phyloP scores from a whole-genome alignment of 2,888 invertebrate genomes.

The Cosmorhoe ocellata region DNA sequence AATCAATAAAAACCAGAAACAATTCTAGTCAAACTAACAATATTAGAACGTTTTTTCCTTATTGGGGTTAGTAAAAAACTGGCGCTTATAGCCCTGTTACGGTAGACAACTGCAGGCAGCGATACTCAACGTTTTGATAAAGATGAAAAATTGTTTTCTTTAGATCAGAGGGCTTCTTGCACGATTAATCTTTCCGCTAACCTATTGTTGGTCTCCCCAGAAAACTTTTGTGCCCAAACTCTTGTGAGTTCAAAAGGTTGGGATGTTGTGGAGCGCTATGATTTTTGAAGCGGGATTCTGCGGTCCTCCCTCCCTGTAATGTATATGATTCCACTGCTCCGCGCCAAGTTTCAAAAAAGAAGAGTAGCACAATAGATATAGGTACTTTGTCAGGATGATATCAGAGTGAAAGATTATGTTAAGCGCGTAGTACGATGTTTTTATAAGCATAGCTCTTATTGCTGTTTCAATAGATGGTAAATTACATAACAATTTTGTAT shows the following conservation, averaged over 20 bases:
- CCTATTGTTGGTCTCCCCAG: slow-evolving; percentile 72
- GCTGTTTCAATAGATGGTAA: slow-evolving; percentile 13
- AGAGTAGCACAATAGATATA: neutral
- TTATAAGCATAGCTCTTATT: neutral
- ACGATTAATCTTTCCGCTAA: slow-evolving; percentile 78
- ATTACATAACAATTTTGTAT: slow-evolving; percentile 26
- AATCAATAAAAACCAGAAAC: too few relatives aligned
- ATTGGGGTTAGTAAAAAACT: too few relatives aligned
- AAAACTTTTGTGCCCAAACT: slow-evolving; percentile 73
- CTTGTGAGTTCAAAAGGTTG: slow-evolving; percentile 72
- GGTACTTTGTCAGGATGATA: too few relatives aligned
- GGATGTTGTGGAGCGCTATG: slow-evolving; percentile 55
- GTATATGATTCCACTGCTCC: slow-evolving; percentile 1
- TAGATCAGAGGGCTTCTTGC: slow-evolving; percentile 67
- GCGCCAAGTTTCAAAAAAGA: neutral
- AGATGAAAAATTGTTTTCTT: slow-evolving; percentile 78
- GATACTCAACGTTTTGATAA: slow-evolving; percentile 67
- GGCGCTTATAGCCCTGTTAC: too few relatives aligned
- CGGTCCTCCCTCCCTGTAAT: slow-evolving; percentile 14
- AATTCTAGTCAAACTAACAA: too few relatives aligned
- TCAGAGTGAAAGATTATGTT: too few relatives aligned
- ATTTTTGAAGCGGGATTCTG: slow-evolving; percentile 47
- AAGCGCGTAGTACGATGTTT: too few relatives aligned
- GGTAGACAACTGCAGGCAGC: slow-evolving; percentile 40
- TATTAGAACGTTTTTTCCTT: too few relatives aligned